phyloP scores from a whole-genome alignment of 2,113 vertebrate genomes.

The Gavialis gangeticus region DNA sequence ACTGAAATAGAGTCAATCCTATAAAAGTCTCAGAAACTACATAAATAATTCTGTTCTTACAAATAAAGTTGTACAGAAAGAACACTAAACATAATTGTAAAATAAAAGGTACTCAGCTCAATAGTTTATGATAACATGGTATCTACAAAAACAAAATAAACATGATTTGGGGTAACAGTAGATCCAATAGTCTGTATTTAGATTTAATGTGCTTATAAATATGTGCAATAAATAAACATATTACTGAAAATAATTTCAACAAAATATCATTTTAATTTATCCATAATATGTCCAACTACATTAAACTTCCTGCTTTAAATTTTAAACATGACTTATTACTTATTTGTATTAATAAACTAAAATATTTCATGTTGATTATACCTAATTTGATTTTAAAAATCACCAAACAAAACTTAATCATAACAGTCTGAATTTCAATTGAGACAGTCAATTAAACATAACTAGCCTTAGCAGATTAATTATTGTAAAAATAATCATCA shows the following conservation, averaged over 20 bases:
- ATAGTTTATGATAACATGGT: not conserved
- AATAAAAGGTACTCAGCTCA: not conserved
- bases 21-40: not conserved
- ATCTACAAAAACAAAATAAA: not conserved
- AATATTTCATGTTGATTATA: not conserved
- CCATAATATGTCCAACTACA: not conserved
- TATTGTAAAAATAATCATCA: not conserved
- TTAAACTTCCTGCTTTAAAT: not conserved
- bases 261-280: not conserved
- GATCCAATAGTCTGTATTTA: not conserved
- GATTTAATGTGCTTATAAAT: not conserved
- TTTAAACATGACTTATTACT: not conserved
- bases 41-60: not conserved
- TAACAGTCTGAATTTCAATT: not conserved
- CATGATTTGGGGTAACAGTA: not conserved
- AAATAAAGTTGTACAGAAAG: not conserved
- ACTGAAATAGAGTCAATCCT: slow-evolving; percentile 17
- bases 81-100: not conserved
- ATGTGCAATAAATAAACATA: no score
- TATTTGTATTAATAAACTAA: not conserved
- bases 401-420: not conserved
- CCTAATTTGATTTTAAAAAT: not conserved
- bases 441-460: not conserved
- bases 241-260: slow-evolving; percentile 4
- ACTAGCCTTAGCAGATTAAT: not conserved